These are phyloP conservation scores for Eupithecia pulchellata DNA, from an alignment of 2,888 invertebrate species.

Conservation along the genomic window DNA sequence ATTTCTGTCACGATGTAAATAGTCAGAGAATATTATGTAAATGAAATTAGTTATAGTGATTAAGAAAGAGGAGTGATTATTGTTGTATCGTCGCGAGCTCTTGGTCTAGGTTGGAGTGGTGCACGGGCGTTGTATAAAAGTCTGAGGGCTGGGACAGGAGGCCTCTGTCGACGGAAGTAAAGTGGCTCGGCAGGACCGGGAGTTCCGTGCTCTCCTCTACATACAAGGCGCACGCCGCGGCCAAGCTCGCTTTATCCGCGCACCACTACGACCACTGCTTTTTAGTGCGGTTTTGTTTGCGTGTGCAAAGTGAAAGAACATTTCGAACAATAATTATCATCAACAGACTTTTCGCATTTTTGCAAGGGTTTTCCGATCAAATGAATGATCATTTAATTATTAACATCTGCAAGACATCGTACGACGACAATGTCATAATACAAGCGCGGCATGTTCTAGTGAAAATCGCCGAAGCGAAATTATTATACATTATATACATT, in stretches of 20 bases:
- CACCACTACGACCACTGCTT: background rate
- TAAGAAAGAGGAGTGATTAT: too few relatives aligned
- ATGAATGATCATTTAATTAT: background rate
- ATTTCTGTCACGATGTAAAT: too few relatives aligned
- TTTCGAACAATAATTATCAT: background rate
- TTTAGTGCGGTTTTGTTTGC: background rate
- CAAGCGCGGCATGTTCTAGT: background rate
- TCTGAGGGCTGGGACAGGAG: too few relatives aligned
- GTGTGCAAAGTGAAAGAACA: background rate
- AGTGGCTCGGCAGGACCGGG: too few relatives aligned
- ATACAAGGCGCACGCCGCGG: background rate
- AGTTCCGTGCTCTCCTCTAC: too few relatives aligned
- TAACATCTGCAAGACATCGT: background rate
- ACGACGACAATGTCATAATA: background rate
- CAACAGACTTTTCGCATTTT: background rate
- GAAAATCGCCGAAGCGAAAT: background rate
- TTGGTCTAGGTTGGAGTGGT: too few relatives aligned
- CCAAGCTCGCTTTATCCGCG: background rate
- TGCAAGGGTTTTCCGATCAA: background rate
- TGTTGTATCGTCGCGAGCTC: too few relatives aligned
- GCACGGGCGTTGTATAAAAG: too few relatives aligned
- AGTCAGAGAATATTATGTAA: too few relatives aligned
- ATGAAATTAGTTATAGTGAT: too few relatives aligned
- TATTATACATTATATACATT: too few relatives aligned
- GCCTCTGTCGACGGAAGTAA: too few relatives aligned